phyloP scores from a whole-genome alignment of 1,140 invertebrate species.

The Penaeus indicus region DNA sequence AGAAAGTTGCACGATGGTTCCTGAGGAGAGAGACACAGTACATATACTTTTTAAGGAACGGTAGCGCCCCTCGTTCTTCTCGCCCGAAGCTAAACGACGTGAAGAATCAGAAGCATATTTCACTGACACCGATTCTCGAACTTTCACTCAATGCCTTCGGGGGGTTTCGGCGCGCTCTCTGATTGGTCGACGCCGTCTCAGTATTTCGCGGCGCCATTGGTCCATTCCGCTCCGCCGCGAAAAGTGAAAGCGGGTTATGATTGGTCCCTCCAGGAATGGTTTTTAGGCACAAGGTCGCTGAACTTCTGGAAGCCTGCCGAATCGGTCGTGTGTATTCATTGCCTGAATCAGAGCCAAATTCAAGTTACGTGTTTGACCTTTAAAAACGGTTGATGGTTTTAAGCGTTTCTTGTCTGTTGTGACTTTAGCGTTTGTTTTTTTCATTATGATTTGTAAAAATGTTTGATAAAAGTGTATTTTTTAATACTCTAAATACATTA shows the following conservation, averaged over 20 bases:
- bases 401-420: no score
- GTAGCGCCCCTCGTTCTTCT: background rate
- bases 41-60: background rate
- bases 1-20: background rate
- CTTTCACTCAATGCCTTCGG: slow-evolving; percentile 28
- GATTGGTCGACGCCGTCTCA: background rate
- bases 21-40: background rate
- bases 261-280: slow-evolving; percentile 26
- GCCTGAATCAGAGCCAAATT: background rate
- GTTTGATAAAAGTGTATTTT: no score
- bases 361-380: no score
- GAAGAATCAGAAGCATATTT: slow-evolving; percentile 40
- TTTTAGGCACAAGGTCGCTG: slow-evolving; percentile 50
- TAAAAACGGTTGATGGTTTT: no score
- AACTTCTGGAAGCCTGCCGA: slow-evolving; percentile 13
- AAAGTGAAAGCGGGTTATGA: slow-evolving; percentile 53
- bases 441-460: no score
- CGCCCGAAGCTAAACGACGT: background rate
- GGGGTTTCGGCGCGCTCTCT: slow-evolving; percentile 6
- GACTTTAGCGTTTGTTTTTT: no score
- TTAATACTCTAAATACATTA: no score
- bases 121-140: slow-evolving; percentile 38
- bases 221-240: background rate
- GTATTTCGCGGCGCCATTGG: slow-evolving; percentile 21
- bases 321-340: background rate